These are phyloP conservation scores for Laodelphax striatellus DNA, from an alignment of 1,140 invertebrate species.

Conservation along the genomic window DNA sequence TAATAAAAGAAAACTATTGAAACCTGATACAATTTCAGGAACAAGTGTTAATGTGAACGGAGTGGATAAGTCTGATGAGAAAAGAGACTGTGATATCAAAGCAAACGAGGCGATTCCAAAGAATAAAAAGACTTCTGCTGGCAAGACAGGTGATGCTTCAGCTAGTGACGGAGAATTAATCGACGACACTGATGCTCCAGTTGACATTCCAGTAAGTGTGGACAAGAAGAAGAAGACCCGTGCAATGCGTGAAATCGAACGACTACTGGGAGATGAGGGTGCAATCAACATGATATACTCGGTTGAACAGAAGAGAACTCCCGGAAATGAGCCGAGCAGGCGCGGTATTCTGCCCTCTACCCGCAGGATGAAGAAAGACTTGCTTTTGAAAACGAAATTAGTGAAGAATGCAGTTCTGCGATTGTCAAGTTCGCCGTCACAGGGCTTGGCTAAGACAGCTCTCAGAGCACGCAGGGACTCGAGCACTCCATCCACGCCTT, in stretches of 20 bases:
- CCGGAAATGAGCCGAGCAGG: slow-evolving; percentile 13
- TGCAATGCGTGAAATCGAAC: slow-evolving; percentile 53
- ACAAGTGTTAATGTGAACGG: too few relatives aligned
- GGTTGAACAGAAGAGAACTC: slow-evolving; percentile 39
- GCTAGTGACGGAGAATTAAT: too few relatives aligned
- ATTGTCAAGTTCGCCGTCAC: slow-evolving; percentile 24
- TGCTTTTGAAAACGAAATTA: slow-evolving; percentile 30
- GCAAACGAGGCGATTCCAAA: not conserved
- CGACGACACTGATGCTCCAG: too few relatives aligned
- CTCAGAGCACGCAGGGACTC: slow-evolving; percentile 8
- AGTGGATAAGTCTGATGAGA: too few relatives aligned
- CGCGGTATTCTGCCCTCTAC: slow-evolving; percentile 27
- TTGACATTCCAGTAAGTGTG: too few relatives aligned
- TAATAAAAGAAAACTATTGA: slow-evolving; percentile 7
- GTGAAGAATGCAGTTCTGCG: slow-evolving; percentile 44
- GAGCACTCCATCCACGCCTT: not conserved
- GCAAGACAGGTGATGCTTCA: not conserved
- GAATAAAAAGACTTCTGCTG: not conserved
- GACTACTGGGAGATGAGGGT: slow-evolving; percentile 68
- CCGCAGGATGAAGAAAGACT: slow-evolving; percentile 25
- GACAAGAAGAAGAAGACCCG: not conserved
- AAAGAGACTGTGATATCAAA: not conserved
- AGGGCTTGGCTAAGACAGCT: not conserved
- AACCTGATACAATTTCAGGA: slow-evolving; percentile 10
- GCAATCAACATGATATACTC: slow-evolving; percentile 75